These are phyloP conservation scores for Electrophaes corylata DNA, from an alignment of 2,888 invertebrate species.

Conservation along the genomic window DNA sequence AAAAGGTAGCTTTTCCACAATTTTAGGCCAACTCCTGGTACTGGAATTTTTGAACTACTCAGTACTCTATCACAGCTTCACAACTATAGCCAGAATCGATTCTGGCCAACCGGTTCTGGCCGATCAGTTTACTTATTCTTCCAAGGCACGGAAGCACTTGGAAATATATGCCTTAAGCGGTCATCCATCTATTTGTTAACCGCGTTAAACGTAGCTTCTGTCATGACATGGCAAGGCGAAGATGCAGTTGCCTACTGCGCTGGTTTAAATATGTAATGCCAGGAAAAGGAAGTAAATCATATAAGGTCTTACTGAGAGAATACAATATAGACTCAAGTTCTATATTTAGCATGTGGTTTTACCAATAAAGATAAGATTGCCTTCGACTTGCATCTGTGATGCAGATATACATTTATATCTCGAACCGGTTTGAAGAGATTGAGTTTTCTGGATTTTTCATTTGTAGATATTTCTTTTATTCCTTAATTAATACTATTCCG, in stretches of 20 bases:
- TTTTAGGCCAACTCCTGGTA: no score
- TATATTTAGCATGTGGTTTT: conserved; percentile 11
- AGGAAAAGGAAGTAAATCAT: conserved; percentile 2
- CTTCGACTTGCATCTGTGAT: conserved; percentile 5
- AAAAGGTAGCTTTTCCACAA: no score
- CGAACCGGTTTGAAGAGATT: background rate
- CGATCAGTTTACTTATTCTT: no score
- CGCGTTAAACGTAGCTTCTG: background rate
- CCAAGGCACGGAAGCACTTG: no score
- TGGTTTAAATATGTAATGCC: background rate
- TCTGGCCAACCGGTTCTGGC: no score
- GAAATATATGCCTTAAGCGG: no score
- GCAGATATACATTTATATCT: conserved; percentile 14
- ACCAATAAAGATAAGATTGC: conserved; percentile 24
- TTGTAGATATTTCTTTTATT: no score
- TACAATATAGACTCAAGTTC: conserved; percentile 4
- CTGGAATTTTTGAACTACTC: no score
- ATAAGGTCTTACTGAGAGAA: conserved; percentile 15
- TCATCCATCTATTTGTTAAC: background rate
- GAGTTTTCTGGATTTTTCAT: no score
- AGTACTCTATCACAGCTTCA: no score
- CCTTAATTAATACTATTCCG: no score
- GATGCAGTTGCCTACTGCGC: background rate
- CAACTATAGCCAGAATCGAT: no score
- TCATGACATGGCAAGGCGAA: background rate